Conservation (phyloP, 2,797 vertebrate genomes). For the Girardinus metallicus region DNA sequence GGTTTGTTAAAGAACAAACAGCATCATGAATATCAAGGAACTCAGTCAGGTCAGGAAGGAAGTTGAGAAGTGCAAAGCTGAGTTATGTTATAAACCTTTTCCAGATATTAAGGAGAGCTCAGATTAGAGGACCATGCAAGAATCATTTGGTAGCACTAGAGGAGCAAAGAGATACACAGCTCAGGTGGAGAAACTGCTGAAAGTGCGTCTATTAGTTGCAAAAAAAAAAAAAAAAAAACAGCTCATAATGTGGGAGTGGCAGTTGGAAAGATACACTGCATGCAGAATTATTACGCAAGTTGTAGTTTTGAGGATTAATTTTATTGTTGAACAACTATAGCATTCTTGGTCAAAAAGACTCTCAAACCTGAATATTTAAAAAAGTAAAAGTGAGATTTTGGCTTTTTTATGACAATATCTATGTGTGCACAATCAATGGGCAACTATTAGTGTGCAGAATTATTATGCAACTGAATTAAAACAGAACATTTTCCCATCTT, state of each 20-base stretch:
- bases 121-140: not conserved
- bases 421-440: too few relatives aligned
- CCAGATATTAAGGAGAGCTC: not conserved
- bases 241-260: not conserved
- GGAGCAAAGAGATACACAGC: not conserved
- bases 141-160: not conserved
- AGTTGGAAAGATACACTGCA: not conserved
- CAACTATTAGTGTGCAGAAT: too few relatives aligned
- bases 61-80: not conserved
- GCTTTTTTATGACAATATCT: too few relatives aligned
- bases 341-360: too few relatives aligned
- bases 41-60: not conserved
- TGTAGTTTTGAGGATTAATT: too few relatives aligned
- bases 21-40: not conserved
- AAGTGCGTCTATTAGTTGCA: not conserved
- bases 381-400: too few relatives aligned
- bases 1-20: not conserved
- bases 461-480: too few relatives aligned
- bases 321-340: too few relatives aligned
- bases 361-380: too few relatives aligned
- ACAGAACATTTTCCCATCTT: too few relatives aligned
- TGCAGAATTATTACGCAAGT: too few relatives aligned
- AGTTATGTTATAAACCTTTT: not conserved
- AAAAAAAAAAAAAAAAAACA: not conserved
- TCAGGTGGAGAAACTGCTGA: not conserved